A percentile compares a stretch with the other conserved stretches of the same genome.
Evolutionary conservation across 2,113 vertebrate genomes (phyloP).

Genomic region (Cheirogaleus medius): DNA sequence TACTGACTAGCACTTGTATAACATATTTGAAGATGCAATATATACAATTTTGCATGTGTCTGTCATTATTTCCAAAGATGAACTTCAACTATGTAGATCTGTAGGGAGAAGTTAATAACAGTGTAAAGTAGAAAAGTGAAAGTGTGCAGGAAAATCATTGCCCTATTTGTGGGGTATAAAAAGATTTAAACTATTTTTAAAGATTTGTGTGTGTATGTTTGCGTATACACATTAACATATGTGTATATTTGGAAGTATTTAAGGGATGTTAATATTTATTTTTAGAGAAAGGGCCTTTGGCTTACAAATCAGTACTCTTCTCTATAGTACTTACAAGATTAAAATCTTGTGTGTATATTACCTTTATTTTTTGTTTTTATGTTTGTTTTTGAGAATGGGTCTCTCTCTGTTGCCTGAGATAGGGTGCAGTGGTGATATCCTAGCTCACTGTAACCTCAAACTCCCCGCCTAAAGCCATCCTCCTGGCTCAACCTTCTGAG

Average conservation of each 20-base stretch:
- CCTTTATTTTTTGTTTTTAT: too few species aligned
- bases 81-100: background rate
- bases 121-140: background rate
- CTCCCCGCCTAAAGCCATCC: background rate
- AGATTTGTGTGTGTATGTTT: background rate
- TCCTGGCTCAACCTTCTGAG: background rate
- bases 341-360: too few species aligned
- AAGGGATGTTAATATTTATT: too few species aligned
- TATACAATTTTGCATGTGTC: background rate
- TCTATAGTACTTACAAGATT: too few species aligned
- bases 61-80: background rate
- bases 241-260: too few species aligned
- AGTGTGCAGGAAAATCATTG: background rate
- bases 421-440: background rate
- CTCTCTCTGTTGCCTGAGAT: background rate
- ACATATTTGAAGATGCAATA: background rate
- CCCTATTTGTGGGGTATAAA: background rate
- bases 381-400: background rate
- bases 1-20: background rate
- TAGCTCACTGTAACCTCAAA: background rate
- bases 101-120: background rate
- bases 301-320: too few species aligned
- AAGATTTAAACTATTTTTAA: background rate
- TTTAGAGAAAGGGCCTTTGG: too few species aligned
- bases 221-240: too few species aligned